These are phyloP conservation scores for Odontothrips loti DNA, from an alignment of 2,888 invertebrate species.

Conservation along the genomic window DNA sequence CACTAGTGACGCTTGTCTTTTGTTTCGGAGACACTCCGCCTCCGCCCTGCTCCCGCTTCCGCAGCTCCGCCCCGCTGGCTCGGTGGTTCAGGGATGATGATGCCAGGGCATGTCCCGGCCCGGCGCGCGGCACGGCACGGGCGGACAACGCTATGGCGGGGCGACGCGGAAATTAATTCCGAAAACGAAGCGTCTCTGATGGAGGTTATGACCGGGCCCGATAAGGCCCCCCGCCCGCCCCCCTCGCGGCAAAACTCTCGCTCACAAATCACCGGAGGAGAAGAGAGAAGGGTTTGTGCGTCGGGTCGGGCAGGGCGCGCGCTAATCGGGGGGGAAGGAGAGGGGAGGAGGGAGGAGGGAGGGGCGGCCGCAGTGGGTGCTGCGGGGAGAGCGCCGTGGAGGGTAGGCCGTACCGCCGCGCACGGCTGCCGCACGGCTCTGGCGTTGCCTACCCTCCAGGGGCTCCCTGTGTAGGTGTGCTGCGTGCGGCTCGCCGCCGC, in stretches of 20 bases:
- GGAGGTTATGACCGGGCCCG: background rate
- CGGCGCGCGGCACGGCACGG: no score
- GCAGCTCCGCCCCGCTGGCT: no score
- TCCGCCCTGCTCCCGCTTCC: no score
- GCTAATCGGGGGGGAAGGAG: background rate
- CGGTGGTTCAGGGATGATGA: no score
- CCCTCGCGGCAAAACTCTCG: background rate
- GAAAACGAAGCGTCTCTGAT: constrained; percentile 3
- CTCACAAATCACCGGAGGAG: background rate
- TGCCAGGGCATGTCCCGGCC: no score
- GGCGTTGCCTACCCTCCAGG: no score
- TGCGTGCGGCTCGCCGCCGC: no score
- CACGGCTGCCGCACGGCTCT: no score
- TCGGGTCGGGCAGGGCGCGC: background rate
- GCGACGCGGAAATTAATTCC: constrained; percentile 5
- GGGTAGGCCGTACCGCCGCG: no score
- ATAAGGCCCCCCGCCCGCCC: background rate
- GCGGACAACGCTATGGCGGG: background rate
- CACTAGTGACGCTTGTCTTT: no score
- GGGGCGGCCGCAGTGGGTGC: background rate
- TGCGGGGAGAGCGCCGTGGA: background rate
- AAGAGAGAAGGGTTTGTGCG: background rate
- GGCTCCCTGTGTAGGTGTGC: no score
- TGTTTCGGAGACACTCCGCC: no score
- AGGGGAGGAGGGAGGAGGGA: background rate